Base-by-base conservation (phyloP, 2,113 vertebrate genomes). In the Strix aluco region DNA sequence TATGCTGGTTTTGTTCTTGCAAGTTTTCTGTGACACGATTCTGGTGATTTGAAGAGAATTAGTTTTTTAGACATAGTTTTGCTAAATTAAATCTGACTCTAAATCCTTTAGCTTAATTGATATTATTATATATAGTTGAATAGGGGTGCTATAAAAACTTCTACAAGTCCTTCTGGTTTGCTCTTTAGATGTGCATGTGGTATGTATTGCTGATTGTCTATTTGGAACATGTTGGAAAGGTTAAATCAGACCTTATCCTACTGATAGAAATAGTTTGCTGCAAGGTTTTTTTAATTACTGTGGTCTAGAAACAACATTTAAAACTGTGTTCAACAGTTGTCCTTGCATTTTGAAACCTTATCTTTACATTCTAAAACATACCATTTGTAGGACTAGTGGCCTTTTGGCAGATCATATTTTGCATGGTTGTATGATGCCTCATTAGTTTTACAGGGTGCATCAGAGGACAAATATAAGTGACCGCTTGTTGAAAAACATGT, bases 401-500 rank as follows among this genome's bases (percentile, higher is more conserved):
- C 49, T 81, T 63, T 65, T 90, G 58, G 36, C 84, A 58, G 44
- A 86, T 81, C 15, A 16, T 70, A 25, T 36, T 47, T 36, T 82
- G 34, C 17, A 3, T 89, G 54, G 55, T 59, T 87, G n/a, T 65
- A 11, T 73, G 66, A 75, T 75, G 70, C 52, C 42, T 96, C 54
- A 74, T 78, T 90, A 72, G 49, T 84, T 93, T 89, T 81, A 51
- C 36, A 29, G 49, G 58, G 66, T 91, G 77, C 51, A 63, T 94
- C 78, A 90, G 52, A 96, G 46, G 91, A 82, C 66, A 96, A 90
- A 91, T 77, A 72, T 54, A 94, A 94, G 62, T 6, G 34, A 81
- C 36, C 19, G 17, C n/a, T 77, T 66, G 46, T 88, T 65, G 47
- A 20, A 87, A 88, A 74, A 42, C n/a, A 54, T 72, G 44, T 80